Evolutionary conservation across 2,113 vertebrate genomes (phyloP).

Genomic region (Sorex araneus): DNA sequence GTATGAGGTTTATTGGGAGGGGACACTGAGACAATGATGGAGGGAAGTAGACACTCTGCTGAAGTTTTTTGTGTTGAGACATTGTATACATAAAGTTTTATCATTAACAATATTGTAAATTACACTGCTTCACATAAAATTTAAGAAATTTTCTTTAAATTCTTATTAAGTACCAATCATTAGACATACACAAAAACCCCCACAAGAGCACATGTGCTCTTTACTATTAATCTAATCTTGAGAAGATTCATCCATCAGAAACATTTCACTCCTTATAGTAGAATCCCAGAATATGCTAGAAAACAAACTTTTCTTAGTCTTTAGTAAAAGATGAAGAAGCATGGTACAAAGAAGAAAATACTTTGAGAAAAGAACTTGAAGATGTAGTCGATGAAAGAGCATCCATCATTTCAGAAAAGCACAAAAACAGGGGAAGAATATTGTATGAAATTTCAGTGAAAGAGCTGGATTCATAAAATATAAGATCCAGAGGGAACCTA

Average conservation of each 20-base stretch:
- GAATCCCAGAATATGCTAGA: conserved; percentile 19
- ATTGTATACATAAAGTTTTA: too few species aligned
- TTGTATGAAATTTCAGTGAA: conserved; percentile 33
- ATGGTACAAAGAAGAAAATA: background rate
- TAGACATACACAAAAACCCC: background rate
- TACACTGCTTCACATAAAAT: too few species aligned
- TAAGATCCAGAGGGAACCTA: background rate
- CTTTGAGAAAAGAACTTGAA: conserved; percentile 3
- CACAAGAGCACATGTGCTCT: background rate
- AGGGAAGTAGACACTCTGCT: too few species aligned
- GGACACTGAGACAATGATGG: too few species aligned
- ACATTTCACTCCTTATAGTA: too few species aligned
- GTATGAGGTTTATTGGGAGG: too few species aligned
- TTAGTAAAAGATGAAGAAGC: background rate
- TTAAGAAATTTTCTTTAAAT: background rate
- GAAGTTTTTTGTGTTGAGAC: too few species aligned
- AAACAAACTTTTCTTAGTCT: background rate
- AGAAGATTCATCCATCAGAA: background rate
- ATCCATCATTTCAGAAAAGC: conserved; percentile 10
- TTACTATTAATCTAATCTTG: background rate
- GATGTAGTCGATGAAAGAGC: background rate
- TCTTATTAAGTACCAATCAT: background rate
- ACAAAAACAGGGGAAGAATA: conserved; percentile 29
- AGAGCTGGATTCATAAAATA: conserved; percentile 10
- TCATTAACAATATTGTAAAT: too few species aligned